Conservation (phyloP, 2,888 invertebrate genomes). For the Synergus laeviventris region DNA sequence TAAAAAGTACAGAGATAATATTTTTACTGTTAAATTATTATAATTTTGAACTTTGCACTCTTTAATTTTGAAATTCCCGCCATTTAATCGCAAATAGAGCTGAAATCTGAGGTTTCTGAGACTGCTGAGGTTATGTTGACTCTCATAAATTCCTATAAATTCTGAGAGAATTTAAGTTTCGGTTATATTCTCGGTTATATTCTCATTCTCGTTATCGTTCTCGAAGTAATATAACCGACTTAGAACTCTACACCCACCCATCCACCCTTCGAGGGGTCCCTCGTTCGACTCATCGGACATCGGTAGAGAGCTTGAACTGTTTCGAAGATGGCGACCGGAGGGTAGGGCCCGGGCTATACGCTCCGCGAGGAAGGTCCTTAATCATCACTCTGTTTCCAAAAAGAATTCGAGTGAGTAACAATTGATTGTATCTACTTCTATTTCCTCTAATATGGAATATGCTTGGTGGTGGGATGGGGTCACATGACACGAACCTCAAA, state of each 20-base stretch:
- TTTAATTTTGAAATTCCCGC: no score
- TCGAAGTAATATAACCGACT: no score
- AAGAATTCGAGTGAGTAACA: conserved; percentile 53
- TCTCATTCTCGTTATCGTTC: no score
- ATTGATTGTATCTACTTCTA: conserved; percentile 39
- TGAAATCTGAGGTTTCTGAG: no score
- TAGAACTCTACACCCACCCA: neutral
- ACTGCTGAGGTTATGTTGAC: no score
- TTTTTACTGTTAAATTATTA: no score
- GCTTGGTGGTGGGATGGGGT: conserved; percentile 29
- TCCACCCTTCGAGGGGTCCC: conserved; percentile 50
- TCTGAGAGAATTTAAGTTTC: no score
- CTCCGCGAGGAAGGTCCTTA: conserved; percentile 60
- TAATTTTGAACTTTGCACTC: no score
- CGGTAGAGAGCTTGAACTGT: conserved; percentile 59
- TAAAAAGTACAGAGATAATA: no score
- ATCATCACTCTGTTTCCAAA: conserved; percentile 45
- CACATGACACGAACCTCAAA: conserved; percentile 26
- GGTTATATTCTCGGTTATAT: no score
- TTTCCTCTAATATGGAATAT: neutral
- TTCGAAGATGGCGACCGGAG: conserved; percentile 72
- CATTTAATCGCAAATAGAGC: no score
- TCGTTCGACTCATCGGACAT: conserved; percentile 47
- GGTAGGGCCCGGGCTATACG: conserved; percentile 67
- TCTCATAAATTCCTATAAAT: no score